Conservation (phyloP, 2,797 vertebrate genomes). For the Prionace glauca region DNA sequence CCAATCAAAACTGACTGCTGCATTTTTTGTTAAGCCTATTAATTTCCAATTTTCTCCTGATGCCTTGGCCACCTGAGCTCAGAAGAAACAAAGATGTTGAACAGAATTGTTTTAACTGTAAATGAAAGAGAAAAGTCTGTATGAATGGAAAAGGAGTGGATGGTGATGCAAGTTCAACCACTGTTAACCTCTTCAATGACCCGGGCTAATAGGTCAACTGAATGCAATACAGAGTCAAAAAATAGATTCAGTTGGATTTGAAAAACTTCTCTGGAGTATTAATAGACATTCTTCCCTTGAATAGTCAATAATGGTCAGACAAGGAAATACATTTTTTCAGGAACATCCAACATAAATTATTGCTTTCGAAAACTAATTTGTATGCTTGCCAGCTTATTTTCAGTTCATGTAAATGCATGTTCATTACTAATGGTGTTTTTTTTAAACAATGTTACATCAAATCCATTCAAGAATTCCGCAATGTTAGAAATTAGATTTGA, state of each 20-base stretch:
- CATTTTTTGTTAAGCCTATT: background rate
- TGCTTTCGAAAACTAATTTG: background rate
- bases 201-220: background rate
- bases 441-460: background rate
- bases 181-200: background rate
- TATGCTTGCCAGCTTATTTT: background rate
- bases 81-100: background rate
- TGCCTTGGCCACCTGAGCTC: background rate
- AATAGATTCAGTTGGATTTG: background rate
- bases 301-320: background rate
- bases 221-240: background rate
- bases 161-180: background rate
- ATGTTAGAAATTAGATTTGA: conserved; percentile 14
- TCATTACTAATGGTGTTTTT: background rate
- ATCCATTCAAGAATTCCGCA: background rate
- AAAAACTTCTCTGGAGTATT: background rate
- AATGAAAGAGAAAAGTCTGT: background rate
- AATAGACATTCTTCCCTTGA: background rate
- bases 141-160: background rate
- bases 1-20: background rate
- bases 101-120: background rate
- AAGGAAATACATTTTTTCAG: background rate
- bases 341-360: background rate
- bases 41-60: background rate
- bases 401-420: background rate